These are phyloP conservation scores for Heliothis virescens DNA, from an alignment of 1,140 invertebrate species.

Conservation along the genomic window DNA sequence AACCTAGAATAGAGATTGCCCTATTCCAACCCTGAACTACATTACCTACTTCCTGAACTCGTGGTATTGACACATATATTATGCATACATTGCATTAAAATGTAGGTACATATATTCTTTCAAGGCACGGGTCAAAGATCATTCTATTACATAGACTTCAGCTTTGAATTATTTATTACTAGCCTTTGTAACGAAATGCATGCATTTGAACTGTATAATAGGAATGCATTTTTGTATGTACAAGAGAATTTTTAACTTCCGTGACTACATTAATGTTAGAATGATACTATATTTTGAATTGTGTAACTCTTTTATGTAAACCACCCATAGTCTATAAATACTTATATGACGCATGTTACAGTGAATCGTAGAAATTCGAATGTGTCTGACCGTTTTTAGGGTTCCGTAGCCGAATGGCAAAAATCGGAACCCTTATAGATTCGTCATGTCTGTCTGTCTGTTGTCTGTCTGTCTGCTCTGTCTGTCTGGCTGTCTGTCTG, in stretches of 20 bases:
- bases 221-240: background rate
- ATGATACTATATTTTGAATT: too few relatives aligned
- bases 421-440: too few relatives aligned
- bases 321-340: too few relatives aligned
- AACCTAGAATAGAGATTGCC: background rate
- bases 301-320: too few relatives aligned
- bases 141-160: slow-evolving; percentile 3
- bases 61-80: slow-evolving; percentile 4
- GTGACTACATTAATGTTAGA: too few relatives aligned
- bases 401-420: too few relatives aligned
- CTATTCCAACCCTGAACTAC: background rate
- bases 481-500: too few relatives aligned
- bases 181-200: slow-evolving; percentile 4
- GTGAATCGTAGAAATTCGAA: too few relatives aligned
- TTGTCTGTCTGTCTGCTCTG: too few relatives aligned
- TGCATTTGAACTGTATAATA: background rate
- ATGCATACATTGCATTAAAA: slow-evolving; percentile 15
- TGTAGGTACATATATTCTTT: background rate
- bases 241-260: background rate
- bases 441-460: too few relatives aligned
- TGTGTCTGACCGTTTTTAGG: too few relatives aligned
- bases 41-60: background rate
- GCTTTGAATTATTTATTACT: slow-evolving; percentile 6
- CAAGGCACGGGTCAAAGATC: slow-evolving; percentile 13
- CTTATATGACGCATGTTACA: too few relatives aligned